Evolutionary conservation across 2,797 vertebrate genomes (phyloP).

Genomic region (Hippoglossus hippoglossus): DNA sequence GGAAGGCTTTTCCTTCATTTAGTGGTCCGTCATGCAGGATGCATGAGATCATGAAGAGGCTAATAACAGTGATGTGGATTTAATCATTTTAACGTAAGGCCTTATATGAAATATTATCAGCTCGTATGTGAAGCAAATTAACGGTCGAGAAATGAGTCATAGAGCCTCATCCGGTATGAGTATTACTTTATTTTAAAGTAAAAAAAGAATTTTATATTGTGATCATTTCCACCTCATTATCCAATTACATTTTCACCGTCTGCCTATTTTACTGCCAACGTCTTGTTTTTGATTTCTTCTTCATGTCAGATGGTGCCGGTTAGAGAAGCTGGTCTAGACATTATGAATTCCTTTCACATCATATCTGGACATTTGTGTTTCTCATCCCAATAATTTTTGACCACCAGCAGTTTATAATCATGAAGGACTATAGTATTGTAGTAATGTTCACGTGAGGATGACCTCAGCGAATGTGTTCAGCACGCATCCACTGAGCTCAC

Average conservation of each 20-base stretch:
- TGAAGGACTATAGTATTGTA: slow-evolving; percentile 9
- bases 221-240: slow-evolving; percentile 79
- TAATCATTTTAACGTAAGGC: slow-evolving; percentile 58
- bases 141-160: slow-evolving; percentile 62
- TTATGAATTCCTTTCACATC: slow-evolving; percentile 67
- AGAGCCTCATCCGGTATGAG: slow-evolving; percentile 49
- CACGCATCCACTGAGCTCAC: slow-evolving; percentile 23
- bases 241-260: slow-evolving; percentile 71
- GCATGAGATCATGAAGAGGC: slow-evolving; percentile 68
- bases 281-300: slow-evolving; percentile 61
- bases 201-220: slow-evolving; percentile 56
- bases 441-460: slow-evolving; percentile 18
- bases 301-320: slow-evolving; percentile 35
- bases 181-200: slow-evolving; percentile 59
- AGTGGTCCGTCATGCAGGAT: slow-evolving; percentile 55
- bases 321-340: slow-evolving; percentile 76
- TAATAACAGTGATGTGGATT: slow-evolving; percentile 60
- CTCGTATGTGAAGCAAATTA: slow-evolving; percentile 60
- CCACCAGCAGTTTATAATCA: slow-evolving; percentile 38
- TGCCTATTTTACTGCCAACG: slow-evolving; percentile 65
- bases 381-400: slow-evolving; percentile 41
- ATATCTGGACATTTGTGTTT: slow-evolving; percentile 42
- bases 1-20: slow-evolving; percentile 64
- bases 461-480: slow-evolving; percentile 54
- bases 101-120: slow-evolving; percentile 70